Evolutionary conservation across 1,140 invertebrate species (phyloP), one percentile per base, ranked within the genome.

Genomic region (Nephotettix cincticeps): DNA sequence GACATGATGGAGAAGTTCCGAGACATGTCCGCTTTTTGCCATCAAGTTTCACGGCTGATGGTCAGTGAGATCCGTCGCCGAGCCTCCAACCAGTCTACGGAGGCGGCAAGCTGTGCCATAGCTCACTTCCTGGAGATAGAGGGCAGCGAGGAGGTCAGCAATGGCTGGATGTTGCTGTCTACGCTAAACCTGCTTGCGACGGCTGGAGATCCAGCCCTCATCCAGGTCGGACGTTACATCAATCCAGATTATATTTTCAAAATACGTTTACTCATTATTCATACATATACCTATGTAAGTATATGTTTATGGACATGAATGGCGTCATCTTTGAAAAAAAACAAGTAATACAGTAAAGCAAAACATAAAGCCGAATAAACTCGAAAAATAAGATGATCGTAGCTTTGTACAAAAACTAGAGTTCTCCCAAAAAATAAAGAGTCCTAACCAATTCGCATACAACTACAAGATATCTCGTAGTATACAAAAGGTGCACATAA

Each of bases 1-100:
- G 95, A 97, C 77, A 97, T 98, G 93, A 93, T 92, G 80, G 95
- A 97, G 80, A 95, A 96, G 79, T 98, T 98, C 82, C 91, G 93
- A 85, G 95, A 98, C 80, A 93, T 97, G 75, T 81, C 95, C 54
- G 90, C 93, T 69, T 97, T 98, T 80, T 95, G 94, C 77, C 93
- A 96, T 80, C 92, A 97, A 85, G 94, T 97, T 6, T 97, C 96
- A 0, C 91, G 93, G 76, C 84, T 99, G 19, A 98, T 98, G 92
- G 96, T 99, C 21, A 91, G 92, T 45, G 95, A 99, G 84, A 96
- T 99, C 74, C 85, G 96, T 70, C 89, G 91, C 76, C 86, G 96
- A 75, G 96, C 96, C 25, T 95, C 94, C 27, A 98, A 98, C 82
- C 95, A 97, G 81, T 96, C 93, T 74, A 98, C 96, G 17, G 95